These are phyloP conservation scores for Agriopis marginaria DNA, from an alignment of 2,888 invertebrate genomes.

Conservation along the genomic window DNA sequence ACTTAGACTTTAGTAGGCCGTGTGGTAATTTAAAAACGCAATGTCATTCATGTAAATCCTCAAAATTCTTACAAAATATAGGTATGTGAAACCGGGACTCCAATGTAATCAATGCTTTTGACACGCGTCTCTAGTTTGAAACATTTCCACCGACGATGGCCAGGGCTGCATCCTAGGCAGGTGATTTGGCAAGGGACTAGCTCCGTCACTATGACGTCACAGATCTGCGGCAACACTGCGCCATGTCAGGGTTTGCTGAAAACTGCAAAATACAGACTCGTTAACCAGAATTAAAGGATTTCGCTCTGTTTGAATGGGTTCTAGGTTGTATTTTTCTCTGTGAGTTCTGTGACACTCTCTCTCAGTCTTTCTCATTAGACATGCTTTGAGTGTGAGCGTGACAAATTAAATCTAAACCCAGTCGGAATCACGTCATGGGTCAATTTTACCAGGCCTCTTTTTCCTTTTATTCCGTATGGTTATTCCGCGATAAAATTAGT, in stretches of 20 bases:
- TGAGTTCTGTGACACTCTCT: not conserved
- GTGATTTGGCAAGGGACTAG: constrained; percentile 23
- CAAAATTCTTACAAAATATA: not conserved
- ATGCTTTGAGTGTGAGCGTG: not conserved
- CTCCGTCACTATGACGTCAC: constrained; percentile 28
- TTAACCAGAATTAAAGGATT: too few relatives aligned
- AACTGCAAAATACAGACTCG: not conserved
- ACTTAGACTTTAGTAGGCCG: too few relatives aligned
- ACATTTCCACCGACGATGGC: constrained; percentile 18
- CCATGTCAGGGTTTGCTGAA: constrained; percentile 6
- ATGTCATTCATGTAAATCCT: too few relatives aligned
- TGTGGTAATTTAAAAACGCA: too few relatives aligned
- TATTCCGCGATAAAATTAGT: not conserved
- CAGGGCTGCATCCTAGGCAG: constrained; percentile 28
- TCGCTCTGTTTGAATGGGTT: not conserved
- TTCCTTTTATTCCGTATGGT: not conserved
- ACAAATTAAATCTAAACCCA: not conserved
- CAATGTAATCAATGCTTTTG: constrained; percentile 25
- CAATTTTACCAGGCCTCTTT: not conserved
- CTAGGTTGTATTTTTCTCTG: not conserved
- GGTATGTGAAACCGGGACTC: not conserved
- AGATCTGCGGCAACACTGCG: constrained; percentile 28
- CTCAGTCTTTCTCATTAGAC: too few relatives aligned
- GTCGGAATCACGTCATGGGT: not conserved
- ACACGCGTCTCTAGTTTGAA: constrained; percentile 19